Evolutionary conservation across 2,888 invertebrate species (phyloP), one percentile per base, ranked within the genome.

Genomic region (Dicyrtoma fusca): DNA sequence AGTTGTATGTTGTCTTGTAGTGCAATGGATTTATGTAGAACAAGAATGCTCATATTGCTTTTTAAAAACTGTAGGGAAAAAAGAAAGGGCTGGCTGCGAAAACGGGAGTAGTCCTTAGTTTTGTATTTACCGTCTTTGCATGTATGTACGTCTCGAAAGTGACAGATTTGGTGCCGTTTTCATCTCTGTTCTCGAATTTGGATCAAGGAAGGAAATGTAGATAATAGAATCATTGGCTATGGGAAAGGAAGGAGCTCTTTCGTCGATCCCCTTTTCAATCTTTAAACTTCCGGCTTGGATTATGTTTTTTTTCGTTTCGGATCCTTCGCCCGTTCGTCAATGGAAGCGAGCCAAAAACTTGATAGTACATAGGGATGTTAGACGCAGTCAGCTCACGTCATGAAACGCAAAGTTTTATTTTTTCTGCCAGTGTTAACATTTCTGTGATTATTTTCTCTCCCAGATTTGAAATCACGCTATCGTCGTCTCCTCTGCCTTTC

Each of bases 261-360:
- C 51, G 61, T 69, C 51, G 44, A 70, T 51, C 53, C 63, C 62
- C 70, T 61, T 70, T 68, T 70, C 63, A 70, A 70, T 63, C 63
- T 70, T 62, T 49, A 62, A 70, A 63, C 70, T 70, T 70, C 70
- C 70, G 70, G 70, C 70, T 63, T 70, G 70, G 63, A 70, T 70
- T 63, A 70, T 42, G 34, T 51, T 70, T 69, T 61, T 55, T 55
- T 44, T 34, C 21, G 21, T 55, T 49, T 61, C 47, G 42, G 13
- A 14, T 42, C 42, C 25, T 59, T n/a, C 23, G 34, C 17, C 45
- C 57, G 57, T 23, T 68, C 51, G n/a, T 44, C 42, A 66, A 55
- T 68, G 68, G 68, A 68, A 59, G 45, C 10, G 68, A 57, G 68
- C 68, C 68, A 68, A 68, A 53, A 26, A 61, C 61, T 59, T 21